A percentile compares a stretch with the other conserved stretches of the same genome.
Evolutionary conservation across 2,888 invertebrate species (phyloP).

Genomic region (Scelioninae gen. 2): DNA sequence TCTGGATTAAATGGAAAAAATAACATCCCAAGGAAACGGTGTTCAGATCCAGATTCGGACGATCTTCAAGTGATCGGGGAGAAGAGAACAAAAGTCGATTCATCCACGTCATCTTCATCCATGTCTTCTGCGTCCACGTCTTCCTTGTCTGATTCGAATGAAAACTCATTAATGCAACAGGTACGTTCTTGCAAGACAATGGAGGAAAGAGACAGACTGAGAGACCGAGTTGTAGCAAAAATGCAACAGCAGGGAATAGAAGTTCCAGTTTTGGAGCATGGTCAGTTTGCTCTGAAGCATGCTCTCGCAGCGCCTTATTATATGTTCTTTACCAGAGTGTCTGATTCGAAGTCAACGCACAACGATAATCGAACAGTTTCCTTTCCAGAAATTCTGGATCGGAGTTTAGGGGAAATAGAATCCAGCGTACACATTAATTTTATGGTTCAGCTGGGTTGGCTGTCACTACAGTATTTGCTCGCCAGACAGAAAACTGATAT

Average conservation of each 20-base stretch:
- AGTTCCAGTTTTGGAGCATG: conserved; percentile 78
- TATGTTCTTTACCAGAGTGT: conserved; percentile 85
- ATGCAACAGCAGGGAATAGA: conserved; percentile 74
- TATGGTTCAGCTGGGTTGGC: conserved; percentile 93
- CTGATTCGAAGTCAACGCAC: conserved; percentile 80
- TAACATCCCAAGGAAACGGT: conserved; percentile 30
- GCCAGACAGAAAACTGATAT: conserved; percentile 81
- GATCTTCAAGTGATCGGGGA: not conserved
- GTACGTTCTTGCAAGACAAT: conserved; percentile 12
- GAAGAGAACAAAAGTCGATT: conserved; percentile 21
- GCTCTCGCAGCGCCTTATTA: conserved; percentile 83
- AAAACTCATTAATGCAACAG: conserved; percentile 20
- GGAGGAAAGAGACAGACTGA: conserved; percentile 45
- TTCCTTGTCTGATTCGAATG: conserved; percentile 10
- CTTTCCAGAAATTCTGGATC: conserved; percentile 87
- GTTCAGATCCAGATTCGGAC: conserved; percentile 34
- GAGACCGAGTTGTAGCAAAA: conserved; percentile 65
- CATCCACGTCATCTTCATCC: conserved; percentile 6
- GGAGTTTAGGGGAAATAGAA: conserved; percentile 84
- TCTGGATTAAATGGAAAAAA: conserved; percentile 1
- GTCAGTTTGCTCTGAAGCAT: conserved; percentile 82
- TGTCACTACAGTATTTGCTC: conserved; percentile 89
- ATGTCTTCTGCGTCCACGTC: conserved; percentile 17
- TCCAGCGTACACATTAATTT: conserved; percentile 92
- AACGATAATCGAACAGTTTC: conserved; percentile 82